Evolutionary conservation across 2,888 invertebrate species (phyloP).

Genomic region (Ypsolopha scabrella): DNA sequence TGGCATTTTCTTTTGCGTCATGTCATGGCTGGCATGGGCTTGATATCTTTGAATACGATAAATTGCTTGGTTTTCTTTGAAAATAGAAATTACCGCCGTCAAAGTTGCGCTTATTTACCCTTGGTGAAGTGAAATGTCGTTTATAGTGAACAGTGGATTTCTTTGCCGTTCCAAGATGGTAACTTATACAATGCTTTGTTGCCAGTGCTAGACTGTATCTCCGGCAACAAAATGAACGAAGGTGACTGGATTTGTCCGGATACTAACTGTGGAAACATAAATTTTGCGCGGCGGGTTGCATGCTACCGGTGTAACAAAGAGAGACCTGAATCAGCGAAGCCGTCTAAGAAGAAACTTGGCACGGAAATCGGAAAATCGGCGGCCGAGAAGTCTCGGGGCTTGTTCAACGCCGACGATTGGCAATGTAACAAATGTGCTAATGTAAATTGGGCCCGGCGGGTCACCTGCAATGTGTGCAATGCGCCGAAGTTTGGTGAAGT

Average conservation of each 20-base stretch:
- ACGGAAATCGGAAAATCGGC: slow-evolving; percentile 98
- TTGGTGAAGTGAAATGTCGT: slow-evolving; percentile 9
- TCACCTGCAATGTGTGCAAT: slow-evolving; percentile 98
- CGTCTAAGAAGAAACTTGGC: slow-evolving; percentile 83
- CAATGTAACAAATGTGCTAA: slow-evolving; percentile 99
- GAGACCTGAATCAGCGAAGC: slow-evolving; percentile 45
- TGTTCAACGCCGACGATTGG: slow-evolving; percentile 98
- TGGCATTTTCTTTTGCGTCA: slow-evolving; percentile 21
- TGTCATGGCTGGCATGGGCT: slow-evolving; percentile 60
- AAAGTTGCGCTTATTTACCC: slow-evolving; percentile 10
- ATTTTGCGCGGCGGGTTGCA: slow-evolving; percentile 89
- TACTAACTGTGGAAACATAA: slow-evolving; percentile 89
- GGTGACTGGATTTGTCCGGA: slow-evolving; percentile 78
- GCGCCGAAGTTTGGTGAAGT: slow-evolving; percentile 97
- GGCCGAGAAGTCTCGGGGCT: slow-evolving; percentile 97
- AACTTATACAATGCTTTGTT: no score
- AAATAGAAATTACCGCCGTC: background rate
- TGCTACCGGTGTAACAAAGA: slow-evolving; percentile 95
- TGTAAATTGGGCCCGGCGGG: slow-evolving; percentile 97
- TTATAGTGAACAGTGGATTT: background rate
- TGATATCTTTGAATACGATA: slow-evolving; percentile 55
- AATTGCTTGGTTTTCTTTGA: slow-evolving; percentile 54
- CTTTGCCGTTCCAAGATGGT: background rate
- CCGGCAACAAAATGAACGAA: slow-evolving; percentile 58
- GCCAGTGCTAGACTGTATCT: background rate